Base-by-base conservation (phyloP, 2,888 invertebrate genomes). In the Amblyjoppa proteus region DNA sequence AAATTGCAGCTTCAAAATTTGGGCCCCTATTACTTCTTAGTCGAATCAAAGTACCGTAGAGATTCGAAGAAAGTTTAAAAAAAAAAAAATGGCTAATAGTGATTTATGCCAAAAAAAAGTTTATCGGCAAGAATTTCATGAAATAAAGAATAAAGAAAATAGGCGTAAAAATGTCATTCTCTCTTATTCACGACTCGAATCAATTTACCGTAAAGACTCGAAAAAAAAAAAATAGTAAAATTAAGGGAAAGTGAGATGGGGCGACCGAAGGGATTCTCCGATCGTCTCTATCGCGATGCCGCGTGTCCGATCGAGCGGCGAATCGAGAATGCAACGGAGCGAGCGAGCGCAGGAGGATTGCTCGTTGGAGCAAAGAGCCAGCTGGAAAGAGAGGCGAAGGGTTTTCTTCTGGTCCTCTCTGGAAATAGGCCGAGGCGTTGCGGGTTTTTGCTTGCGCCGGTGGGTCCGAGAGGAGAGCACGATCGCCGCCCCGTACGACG, bases 381-480 rank as follows among this genome's bases (percentile, higher is more conserved):
- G 84, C 89, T 89, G 87, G 38, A 61, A 49, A 69, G 78, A 58
- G 71, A 53, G 3, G 28, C 49, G 61, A 28, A 71, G 51, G 51
- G 20, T 58, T 73, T 41, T 56, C 25, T 51, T 51, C n/a, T 16
- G 53, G 25, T 31, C 28, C 25, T 56, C 56, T 49, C 49, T 70
- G 49, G 85, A 87, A 80, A 79, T 82, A 85, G 80, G 78, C 56
- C 77, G 84, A 84, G 79, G 75, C 83, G 81, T 86, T 83, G 81
- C 45, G 80, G 75, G 75, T 86, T 88, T 86, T 88, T 88, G 85
- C 80, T 69, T 81, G 41, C 66, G 64, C 71, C 74, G 82, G 70
- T 85, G 64, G 71, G 56, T 64, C 68, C 41, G 45, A 51, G 61
- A 31, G 31, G 61, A 34, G 61, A 61, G 34, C 28, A 83, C 64